Percentiles rank a stretch among this genome's conserved stretches.
These are phyloP conservation scores for Caiman crocodilus DNA, from an alignment of 2,797 vertebrate genomes.

Conservation along the genomic window DNA sequence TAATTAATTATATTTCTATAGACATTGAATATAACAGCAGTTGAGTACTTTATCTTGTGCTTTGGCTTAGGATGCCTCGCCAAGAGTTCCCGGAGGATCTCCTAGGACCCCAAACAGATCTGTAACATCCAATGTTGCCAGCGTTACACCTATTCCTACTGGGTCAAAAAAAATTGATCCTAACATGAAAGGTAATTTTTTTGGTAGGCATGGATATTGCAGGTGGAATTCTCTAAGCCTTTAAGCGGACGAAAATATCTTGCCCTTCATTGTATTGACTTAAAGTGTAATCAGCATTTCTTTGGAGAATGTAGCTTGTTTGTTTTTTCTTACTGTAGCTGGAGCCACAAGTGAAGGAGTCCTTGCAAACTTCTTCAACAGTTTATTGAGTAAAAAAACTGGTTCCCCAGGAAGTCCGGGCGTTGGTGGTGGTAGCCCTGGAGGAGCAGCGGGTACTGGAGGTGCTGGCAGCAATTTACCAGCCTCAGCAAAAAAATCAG, in stretches of 20 bases:
- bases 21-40: background rate
- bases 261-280: background rate
- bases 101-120: conserved; percentile 96
- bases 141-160: conserved; percentile 94
- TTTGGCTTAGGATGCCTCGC: conserved; percentile 89
- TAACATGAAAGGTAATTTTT: conserved; percentile 88
- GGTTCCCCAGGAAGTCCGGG: conserved; percentile 90
- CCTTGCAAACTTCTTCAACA: conserved; percentile 99
- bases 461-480: conserved; percentile 87
- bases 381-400: conserved; percentile 97
- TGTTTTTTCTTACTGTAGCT: conserved; percentile 72
- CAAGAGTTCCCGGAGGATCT: conserved; percentile 94
- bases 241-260: background rate
- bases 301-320: background rate
- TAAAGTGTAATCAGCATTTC: background rate
- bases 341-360: conserved; percentile 99
- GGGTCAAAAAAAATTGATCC: conserved; percentile 93
- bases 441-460: conserved; percentile 81
- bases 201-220: background rate
- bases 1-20: background rate
- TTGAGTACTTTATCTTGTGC: background rate
- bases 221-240: background rate
- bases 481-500: conserved; percentile 95
- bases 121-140: conserved; percentile 93
- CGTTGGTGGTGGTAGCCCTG: conserved; percentile 81